A percentile compares a stretch with the other conserved stretches of the same genome.
Conservation (phyloP, 2,888 invertebrate species). For the Ephialtes manifestator region DNA sequence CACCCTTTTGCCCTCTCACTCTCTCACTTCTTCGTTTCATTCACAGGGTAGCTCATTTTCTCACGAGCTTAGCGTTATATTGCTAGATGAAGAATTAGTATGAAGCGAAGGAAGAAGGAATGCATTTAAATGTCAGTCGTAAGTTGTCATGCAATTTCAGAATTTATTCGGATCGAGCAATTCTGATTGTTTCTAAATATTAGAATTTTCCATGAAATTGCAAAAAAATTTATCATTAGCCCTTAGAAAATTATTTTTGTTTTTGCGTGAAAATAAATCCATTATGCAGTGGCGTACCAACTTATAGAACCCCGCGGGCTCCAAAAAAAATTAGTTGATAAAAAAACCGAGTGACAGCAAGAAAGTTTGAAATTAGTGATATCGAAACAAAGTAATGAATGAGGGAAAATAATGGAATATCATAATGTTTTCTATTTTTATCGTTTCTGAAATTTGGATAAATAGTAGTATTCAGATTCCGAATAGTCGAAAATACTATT, state of each 20-base stretch:
- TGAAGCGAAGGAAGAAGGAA: background rate
- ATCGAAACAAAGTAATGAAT: too few relatives aligned
- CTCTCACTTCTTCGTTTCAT: slow-evolving; percentile 2
- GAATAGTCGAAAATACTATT: too few relatives aligned
- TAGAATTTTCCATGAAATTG: background rate
- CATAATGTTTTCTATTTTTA: too few relatives aligned
- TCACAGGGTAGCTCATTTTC: slow-evolving; percentile 9
- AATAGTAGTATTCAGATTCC: too few relatives aligned
- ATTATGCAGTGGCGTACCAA: too few relatives aligned
- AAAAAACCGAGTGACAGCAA: too few relatives aligned
- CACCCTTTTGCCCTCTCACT: background rate
- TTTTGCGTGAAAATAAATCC: background rate
- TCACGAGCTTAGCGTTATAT: slow-evolving; percentile 6
- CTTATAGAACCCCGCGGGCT: too few relatives aligned
- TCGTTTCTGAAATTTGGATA: too few relatives aligned
- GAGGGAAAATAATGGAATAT: too few relatives aligned
- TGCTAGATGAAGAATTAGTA: background rate
- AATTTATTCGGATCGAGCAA: background rate
- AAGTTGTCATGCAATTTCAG: background rate
- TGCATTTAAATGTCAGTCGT: slow-evolving; percentile 3
- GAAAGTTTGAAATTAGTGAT: too few relatives aligned
- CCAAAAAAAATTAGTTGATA: too few relatives aligned
- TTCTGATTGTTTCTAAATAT: background rate
- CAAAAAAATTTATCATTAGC: background rate
- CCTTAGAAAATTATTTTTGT: too few relatives aligned